These are phyloP conservation scores for Aphidius gifuensis DNA, from an alignment of 1,140 invertebrate genomes.

Conservation along the genomic window DNA sequence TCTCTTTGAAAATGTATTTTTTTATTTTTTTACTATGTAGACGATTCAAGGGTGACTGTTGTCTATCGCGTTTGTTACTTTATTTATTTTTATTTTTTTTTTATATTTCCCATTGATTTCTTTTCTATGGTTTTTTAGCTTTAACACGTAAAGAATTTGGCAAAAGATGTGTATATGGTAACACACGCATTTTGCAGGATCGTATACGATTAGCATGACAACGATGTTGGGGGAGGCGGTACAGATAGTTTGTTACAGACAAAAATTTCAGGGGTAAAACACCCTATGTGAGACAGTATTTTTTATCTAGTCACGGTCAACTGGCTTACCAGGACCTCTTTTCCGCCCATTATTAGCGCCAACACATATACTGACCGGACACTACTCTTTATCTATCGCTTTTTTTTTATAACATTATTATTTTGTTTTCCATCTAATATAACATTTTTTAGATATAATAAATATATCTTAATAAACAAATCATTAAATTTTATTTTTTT, in stretches of 20 bases:
- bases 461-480: too few relatives aligned
- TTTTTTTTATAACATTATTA: background rate
- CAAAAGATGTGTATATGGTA: slow-evolving; percentile 7
- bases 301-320: slow-evolving; percentile 60
- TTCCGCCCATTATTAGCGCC: slow-evolving; percentile 56
- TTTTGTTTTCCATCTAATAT: background rate
- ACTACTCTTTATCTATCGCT: background rate
- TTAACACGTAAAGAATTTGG: background rate
- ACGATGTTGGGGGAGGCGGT: slow-evolving; percentile 27
- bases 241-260: slow-evolving; percentile 38
- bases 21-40: slow-evolving; percentile 3
- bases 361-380: slow-evolving; percentile 30
- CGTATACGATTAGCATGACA: slow-evolving; percentile 47
- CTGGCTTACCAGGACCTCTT: slow-evolving; percentile 46
- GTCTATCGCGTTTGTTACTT: background rate
- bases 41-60: slow-evolving; percentile 15
- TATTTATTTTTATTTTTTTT: slow-evolving; percentile 7
- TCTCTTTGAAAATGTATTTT: background rate
- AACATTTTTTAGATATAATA: too few relatives aligned
- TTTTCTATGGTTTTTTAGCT: slow-evolving; percentile 11
- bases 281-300: slow-evolving; percentile 48
- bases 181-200: slow-evolving; percentile 22
- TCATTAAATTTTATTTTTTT: too few relatives aligned
- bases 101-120: slow-evolving; percentile 2
- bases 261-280: slow-evolving; percentile 4